These are phyloP conservation scores for Phyllostomus discolor DNA, from an alignment of 2,113 vertebrate species.

Conservation along the genomic window DNA sequence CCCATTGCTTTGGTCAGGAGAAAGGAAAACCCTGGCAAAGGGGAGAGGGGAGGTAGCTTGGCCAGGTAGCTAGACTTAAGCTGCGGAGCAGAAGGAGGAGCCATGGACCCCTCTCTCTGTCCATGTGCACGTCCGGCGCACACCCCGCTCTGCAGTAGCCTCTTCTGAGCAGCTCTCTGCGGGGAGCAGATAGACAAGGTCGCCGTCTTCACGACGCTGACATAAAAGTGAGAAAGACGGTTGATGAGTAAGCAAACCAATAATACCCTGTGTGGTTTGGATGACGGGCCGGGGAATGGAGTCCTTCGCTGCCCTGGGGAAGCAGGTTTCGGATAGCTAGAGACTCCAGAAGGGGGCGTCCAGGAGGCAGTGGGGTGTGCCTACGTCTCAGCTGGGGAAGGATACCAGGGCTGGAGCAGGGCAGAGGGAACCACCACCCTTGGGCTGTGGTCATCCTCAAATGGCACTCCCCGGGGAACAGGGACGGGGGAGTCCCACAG, in stretches of 20 bases:
- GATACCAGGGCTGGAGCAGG: not conserved
- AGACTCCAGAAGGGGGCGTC: not conserved
- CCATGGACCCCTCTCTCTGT: not conserved
- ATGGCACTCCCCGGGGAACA: not conserved
- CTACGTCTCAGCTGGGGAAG: not conserved
- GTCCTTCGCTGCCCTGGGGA: not conserved
- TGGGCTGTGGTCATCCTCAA: not conserved
- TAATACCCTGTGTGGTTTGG: not conserved
- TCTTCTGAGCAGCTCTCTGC: not conserved
- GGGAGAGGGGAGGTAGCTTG: not conserved
- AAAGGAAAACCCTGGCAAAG: not conserved
- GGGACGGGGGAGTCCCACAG: not conserved
- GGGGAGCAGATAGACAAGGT: not conserved
- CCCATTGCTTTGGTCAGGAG: not conserved
- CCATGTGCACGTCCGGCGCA: not conserved
- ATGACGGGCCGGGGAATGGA: not conserved
- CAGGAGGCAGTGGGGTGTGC: not conserved
- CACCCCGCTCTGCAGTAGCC: not conserved
- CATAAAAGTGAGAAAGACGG: not conserved
- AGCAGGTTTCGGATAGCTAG: not conserved
- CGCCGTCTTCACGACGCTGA: not conserved
- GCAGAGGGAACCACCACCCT: not conserved
- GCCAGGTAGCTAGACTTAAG: not conserved
- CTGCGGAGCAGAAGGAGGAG: not conserved
- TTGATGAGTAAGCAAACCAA: not conserved